Evolutionary conservation across 1,140 invertebrate genomes (phyloP), one percentile per base, ranked within the genome.

Genomic region (Leptinotarsa undecemlineata): DNA sequence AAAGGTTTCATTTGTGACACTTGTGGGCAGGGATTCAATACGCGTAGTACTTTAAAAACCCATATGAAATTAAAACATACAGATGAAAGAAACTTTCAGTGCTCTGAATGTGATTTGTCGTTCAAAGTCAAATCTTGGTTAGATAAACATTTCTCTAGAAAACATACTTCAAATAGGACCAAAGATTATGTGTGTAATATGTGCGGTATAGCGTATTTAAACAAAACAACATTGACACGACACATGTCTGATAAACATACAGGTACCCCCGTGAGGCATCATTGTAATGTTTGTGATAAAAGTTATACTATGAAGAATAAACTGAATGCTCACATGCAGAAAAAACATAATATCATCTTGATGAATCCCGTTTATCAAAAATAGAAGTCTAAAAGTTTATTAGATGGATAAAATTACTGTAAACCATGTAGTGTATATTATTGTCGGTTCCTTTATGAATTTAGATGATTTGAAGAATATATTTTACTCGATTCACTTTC

Each of bases 21-120:
- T 64, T 72, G 71, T 63, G 71, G 71, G 19, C 33, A 64, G 42
- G 60, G 71, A 14, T 72, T 72, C 51, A 72, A 63, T 15, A 51
- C 60, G 5, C 48, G 33, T 13, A 64, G 71, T 63, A 72, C 71
- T 19, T 17, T 72, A n/a, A 64, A 72, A 15, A 72, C 71, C 17
- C 71, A 72, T 47, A 72, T 72, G 14, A 72, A 72, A 64, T 33
- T 72, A 20, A 72, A 72, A 48, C 71, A 72, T 48, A 72, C 71
- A 3, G 51, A 72, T 20, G 71, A 72, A 64, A 63, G 71, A 64
- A 72, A 72, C 47, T 72, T 61, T 48, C 42, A 23, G 26, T 72
- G 71, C 42, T n/a, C 71, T 17, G 42, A 64, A 21, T 72, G 71
- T 64, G 71, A 64, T 1, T 48, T 72, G 57, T 47, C 60, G 0